Conservation (phyloP, 2,113 vertebrate species). For the Nothocercus nigrocapillus region DNA sequence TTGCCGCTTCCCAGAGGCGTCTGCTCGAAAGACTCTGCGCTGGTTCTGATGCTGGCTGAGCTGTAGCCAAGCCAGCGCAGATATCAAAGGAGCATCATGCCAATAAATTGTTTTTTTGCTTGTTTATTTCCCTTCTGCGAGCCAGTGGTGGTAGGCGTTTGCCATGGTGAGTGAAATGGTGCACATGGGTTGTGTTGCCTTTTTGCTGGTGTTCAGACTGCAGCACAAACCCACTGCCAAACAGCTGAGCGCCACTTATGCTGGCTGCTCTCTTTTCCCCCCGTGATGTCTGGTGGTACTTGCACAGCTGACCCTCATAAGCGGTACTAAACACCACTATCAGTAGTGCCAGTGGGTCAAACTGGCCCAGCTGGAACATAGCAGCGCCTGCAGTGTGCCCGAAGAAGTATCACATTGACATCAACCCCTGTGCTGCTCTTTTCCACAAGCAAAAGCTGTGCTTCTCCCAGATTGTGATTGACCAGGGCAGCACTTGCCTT, state of each 20-base stretch:
- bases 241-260: neutral
- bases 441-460: neutral
- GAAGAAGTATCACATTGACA: accelerated
- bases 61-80: neutral
- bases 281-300: neutral
- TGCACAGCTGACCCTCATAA: neutral
- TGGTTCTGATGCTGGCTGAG: neutral
- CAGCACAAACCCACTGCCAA: neutral
- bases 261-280: neutral
- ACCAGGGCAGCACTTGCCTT: neutral
- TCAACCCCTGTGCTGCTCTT: neutral
- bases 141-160: neutral
- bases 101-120: neutral
- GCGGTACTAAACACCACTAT: neutral
- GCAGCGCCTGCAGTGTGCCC: neutral
- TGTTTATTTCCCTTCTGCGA: neutral
- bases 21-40: neutral
- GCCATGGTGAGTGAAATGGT: neutral
- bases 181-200: accelerated
- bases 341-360: neutral
- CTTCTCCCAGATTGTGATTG: neutral
- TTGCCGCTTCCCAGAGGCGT: neutral
- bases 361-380: accelerated
- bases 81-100: neutral
- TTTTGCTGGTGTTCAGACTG: neutral